A percentile compares a stretch with the other conserved stretches of the same genome.
Evolutionary conservation across 2,888 invertebrate species (phyloP).

Genomic region (Crioceris asparagi): DNA sequence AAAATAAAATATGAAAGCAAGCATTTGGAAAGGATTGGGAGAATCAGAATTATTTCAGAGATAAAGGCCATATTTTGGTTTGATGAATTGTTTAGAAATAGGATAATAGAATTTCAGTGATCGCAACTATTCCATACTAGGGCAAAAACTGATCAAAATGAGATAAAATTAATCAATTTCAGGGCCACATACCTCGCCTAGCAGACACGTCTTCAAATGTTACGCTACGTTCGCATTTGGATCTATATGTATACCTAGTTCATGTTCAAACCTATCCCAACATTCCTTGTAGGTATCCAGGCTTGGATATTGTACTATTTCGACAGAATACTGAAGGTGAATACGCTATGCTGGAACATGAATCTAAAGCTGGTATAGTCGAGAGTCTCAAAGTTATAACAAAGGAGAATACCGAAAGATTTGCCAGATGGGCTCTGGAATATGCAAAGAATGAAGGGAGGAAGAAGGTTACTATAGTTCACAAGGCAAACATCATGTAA

Average conservation of each 20-base stretch:
- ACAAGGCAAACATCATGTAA: slow-evolving; percentile 48
- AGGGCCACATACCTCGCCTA: slow-evolving; percentile 19
- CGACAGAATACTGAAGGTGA: slow-evolving; percentile 58
- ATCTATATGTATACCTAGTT: slow-evolving; percentile 47
- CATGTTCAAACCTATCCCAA: slow-evolving; percentile 44
- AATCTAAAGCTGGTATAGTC: slow-evolving; percentile 48
- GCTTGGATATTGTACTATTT: slow-evolving; percentile 48
- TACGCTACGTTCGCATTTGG: slow-evolving; percentile 42
- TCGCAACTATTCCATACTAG: too few species aligned
- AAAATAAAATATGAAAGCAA: too few species aligned
- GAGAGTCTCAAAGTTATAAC: slow-evolving; percentile 51
- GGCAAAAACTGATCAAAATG: too few species aligned
- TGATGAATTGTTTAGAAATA: too few species aligned
- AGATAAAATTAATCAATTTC: too few species aligned
- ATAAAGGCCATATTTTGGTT: too few species aligned
- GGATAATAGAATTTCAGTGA: too few species aligned
- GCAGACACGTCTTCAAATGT: slow-evolving; percentile 38
- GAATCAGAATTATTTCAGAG: too few species aligned
- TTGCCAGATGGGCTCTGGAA: slow-evolving; percentile 51
- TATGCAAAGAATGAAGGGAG: slow-evolving; percentile 44
- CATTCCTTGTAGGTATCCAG: slow-evolving; percentile 32
- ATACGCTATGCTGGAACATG: slow-evolving; percentile 52
- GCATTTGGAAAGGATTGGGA: too few species aligned
- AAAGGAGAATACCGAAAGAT: slow-evolving; percentile 39
- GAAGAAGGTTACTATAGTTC: slow-evolving; percentile 52